phyloP scores from a whole-genome alignment of 1,140 invertebrate genomes.

The Cryptotermes secundus region DNA sequence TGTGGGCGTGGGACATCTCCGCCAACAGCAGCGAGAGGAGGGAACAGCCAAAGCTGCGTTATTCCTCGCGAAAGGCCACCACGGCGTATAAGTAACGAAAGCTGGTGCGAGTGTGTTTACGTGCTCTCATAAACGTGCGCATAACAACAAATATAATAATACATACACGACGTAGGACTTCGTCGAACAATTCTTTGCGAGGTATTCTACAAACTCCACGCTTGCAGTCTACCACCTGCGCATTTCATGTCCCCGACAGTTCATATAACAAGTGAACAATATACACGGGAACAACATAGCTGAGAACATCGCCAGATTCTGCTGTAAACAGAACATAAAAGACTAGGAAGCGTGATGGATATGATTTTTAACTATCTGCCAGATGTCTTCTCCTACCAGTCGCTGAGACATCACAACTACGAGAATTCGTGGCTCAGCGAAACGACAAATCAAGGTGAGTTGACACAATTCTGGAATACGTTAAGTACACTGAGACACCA shows the following conservation, averaged over 20 bases:
- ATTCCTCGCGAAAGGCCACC: background rate
- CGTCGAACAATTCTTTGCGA: background rate
- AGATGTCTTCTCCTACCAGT: conserved; percentile 39
- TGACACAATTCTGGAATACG: too few relatives aligned
- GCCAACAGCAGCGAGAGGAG: background rate
- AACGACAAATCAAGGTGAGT: conserved; percentile 29
- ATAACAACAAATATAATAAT: background rate
- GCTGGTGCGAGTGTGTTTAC: background rate
- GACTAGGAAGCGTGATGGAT: conserved; percentile 37
- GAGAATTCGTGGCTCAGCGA: conserved; percentile 30
- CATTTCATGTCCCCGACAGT: background rate
- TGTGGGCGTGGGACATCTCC: background rate
- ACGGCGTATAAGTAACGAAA: too few relatives aligned
- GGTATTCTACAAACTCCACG: too few relatives aligned
- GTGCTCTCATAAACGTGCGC: background rate
- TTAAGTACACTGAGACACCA: too few relatives aligned
- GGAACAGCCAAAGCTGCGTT: background rate
- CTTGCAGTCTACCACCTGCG: background rate
- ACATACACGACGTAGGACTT: background rate
- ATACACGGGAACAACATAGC: background rate
- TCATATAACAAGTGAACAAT: background rate
- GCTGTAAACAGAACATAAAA: background rate
- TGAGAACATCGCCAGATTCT: background rate
- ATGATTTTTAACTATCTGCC: conserved; percentile 39
- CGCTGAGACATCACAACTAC: conserved; percentile 37